Conservation (phyloP, 2,113 vertebrate genomes). For the Apodemus sylvaticus region DNA sequence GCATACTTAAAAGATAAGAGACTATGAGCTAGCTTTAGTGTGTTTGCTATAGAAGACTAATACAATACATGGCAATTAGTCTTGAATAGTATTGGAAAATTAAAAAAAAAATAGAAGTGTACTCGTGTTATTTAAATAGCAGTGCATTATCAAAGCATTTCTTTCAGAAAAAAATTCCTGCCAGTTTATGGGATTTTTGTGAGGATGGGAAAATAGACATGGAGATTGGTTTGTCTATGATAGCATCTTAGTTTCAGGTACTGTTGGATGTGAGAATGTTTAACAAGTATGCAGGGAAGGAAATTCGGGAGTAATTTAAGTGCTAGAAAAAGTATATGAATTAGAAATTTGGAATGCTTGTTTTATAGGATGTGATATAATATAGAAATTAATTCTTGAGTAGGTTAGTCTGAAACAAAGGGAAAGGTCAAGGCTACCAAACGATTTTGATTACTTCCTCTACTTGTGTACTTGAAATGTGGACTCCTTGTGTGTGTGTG, state of each 20-base stretch:
- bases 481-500: neutral
- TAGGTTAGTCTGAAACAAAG: slow-evolving; percentile 13
- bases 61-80: neutral
- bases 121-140: neutral
- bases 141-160: slow-evolving; percentile 36
- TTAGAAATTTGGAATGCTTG: slow-evolving; percentile 14
- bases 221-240: neutral
- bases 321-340: slow-evolving; percentile 41
- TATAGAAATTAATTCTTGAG: slow-evolving; percentile 3
- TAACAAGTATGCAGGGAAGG: neutral
- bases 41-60: neutral
- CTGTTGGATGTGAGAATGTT: neutral
- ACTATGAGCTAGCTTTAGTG: neutral
- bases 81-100: slow-evolving; percentile 1
- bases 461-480: neutral
- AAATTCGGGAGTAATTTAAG: slow-evolving; percentile 32
- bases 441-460: neutral
- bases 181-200: slow-evolving; percentile 27
- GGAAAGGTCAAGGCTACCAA: slow-evolving; percentile 32
- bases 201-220: slow-evolving; percentile 10
- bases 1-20: neutral
- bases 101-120: neutral
- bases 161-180: slow-evolving; percentile 18
- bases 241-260: slow-evolving; percentile 23
- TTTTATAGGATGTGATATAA: slow-evolving; percentile 42